These are phyloP conservation scores for Scolopax bukidnonensis DNA, from an alignment of 2,797 vertebrate genomes.

Conservation along the genomic window DNA sequence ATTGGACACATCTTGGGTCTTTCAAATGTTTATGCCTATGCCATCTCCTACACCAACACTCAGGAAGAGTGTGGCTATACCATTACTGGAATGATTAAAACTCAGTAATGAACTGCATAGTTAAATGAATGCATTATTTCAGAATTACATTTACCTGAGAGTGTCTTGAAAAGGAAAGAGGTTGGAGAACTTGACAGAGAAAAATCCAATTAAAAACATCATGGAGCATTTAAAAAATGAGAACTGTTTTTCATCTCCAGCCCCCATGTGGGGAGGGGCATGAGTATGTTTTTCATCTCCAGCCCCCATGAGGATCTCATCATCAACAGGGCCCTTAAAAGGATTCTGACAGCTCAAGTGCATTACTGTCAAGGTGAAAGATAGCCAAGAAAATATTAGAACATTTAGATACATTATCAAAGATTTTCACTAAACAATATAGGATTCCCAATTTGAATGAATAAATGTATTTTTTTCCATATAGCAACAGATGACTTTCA, in stretches of 20 bases:
- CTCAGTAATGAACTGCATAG: neutral
- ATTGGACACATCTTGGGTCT: neutral
- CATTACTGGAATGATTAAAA: neutral
- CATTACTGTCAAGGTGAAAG: neutral
- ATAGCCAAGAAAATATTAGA: neutral
- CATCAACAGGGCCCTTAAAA: too few species aligned
- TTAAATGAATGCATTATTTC: neutral
- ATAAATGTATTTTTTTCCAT: accelerated
- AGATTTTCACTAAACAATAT: neutral
- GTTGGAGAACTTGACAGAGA: neutral
- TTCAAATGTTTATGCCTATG: neutral
- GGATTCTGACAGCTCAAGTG: neutral
- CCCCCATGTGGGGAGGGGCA: too few species aligned
- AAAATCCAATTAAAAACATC: neutral
- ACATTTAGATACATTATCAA: neutral
- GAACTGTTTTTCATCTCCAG: neutral
- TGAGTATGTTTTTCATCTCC: too few species aligned
- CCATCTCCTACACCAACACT: neutral
- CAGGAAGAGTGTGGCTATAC: neutral
- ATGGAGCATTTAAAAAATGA: neutral
- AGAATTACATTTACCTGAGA: neutral
- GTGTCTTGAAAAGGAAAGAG: neutral
- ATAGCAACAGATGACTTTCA: neutral
- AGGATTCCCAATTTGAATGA: neutral
- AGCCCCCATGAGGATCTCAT: too few species aligned